phyloP scores from a whole-genome alignment of 2,888 invertebrate genomes.

The Drosophila lutescens region DNA sequence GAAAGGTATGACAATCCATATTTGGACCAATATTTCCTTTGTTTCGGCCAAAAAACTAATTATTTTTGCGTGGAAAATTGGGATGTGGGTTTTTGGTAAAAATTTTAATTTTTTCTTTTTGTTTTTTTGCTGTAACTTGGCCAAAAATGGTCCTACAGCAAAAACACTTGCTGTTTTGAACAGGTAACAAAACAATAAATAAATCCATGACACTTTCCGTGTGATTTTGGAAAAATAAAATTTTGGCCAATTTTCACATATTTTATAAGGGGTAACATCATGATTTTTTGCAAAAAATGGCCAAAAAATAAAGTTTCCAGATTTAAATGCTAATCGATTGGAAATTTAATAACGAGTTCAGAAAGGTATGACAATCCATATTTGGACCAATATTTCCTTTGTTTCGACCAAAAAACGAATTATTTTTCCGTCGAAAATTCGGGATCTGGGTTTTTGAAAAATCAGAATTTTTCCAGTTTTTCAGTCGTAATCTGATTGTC shows the following conservation, averaged over 20 bases:
- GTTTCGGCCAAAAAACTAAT: not conserved
- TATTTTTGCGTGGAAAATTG: not conserved
- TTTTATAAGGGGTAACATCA: not conserved
- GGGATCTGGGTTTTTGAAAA: too few relatives aligned
- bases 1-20: not conserved
- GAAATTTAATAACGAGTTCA: not conserved
- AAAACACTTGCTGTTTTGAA: not conserved
- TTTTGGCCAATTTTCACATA: not conserved
- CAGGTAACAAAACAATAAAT: not conserved
- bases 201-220: not conserved
- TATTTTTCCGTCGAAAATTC: too few relatives aligned
- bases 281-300: too few relatives aligned
- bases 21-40: not conserved
- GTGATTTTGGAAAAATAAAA: not conserved
- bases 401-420: too few relatives aligned
- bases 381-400: not conserved
- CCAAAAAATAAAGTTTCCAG: not conserved
- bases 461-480: too few relatives aligned
- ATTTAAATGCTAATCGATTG: not conserved
- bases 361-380: not conserved
- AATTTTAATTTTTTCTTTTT: not conserved
- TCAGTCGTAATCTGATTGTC: too few relatives aligned
- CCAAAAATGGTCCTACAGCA: not conserved
- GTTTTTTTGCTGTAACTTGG: not conserved
- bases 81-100: not conserved